Conservation (phyloP, 2,113 vertebrate species). For the Hypanus sabinus region DNA sequence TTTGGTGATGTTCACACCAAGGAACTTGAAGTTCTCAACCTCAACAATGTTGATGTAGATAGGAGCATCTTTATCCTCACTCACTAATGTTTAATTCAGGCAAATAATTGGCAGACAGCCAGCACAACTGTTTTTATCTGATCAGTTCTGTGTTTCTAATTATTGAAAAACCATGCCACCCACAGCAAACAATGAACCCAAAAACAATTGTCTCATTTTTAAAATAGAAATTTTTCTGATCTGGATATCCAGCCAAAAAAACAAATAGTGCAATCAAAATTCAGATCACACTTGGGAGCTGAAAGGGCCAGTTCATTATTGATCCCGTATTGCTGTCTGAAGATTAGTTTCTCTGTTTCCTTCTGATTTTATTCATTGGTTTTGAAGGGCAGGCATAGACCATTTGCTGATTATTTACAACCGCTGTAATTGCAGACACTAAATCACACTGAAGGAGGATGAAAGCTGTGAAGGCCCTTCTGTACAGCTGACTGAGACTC, state of each 20-base stretch:
- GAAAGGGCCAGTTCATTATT: neutral
- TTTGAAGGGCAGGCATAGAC: too few species aligned
- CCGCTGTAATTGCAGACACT: neutral
- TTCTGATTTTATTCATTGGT: too few species aligned
- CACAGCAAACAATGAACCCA: neutral
- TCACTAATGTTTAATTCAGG: conserved; percentile 1
- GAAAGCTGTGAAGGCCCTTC: neutral
- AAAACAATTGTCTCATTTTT: neutral
- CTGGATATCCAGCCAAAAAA: neutral
- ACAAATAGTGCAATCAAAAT: neutral
- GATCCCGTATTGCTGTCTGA: neutral
- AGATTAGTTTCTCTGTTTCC: too few species aligned
- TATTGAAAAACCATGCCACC: neutral
- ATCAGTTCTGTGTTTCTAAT: neutral
- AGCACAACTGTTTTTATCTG: neutral
- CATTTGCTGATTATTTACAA: neutral
- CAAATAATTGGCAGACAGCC: neutral
- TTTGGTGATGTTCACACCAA: too few species aligned
- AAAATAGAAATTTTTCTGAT: neutral
- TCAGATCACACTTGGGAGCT: neutral
- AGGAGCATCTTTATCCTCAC: too few species aligned
- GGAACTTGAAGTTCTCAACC: too few species aligned
- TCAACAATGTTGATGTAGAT: too few species aligned
- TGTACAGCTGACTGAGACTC: neutral
- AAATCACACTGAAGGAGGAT: neutral